These are phyloP conservation scores for Galbula dea DNA, from an alignment of 2,113 vertebrate species.

Conservation along the genomic window DNA sequence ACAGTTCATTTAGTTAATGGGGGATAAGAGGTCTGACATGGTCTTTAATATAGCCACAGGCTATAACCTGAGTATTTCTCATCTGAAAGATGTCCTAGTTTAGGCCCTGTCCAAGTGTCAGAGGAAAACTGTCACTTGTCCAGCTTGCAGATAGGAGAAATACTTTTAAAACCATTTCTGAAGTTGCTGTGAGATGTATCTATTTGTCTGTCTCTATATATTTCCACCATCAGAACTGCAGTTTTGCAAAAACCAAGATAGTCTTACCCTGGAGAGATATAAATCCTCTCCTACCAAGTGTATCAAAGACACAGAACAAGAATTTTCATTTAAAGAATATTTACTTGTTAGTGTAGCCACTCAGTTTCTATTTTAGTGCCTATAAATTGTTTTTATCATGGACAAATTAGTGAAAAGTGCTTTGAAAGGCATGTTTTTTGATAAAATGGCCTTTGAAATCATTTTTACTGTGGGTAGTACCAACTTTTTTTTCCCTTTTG, in stretches of 20 bases:
- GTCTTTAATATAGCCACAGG: not conserved
- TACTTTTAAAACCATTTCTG: not conserved
- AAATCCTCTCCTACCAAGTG: not conserved
- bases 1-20: not conserved
- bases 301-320: not conserved
- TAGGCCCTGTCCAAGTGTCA: not conserved
- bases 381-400: not conserved
- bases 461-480: not conserved
- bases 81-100: not conserved
- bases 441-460: not conserved
- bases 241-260: not conserved
- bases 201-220: not conserved
- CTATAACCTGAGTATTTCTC: not conserved
- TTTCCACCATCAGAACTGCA: not conserved
- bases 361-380: not conserved
- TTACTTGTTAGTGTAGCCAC: not conserved
- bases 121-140: not conserved
- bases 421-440: not conserved
- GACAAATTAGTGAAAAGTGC: not conserved
- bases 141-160: not conserved
- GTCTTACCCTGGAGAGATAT: not conserved
- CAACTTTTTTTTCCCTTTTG: not conserved
- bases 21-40: accelerated
- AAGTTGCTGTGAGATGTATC: too few relatives aligned
- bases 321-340: not conserved